Percentiles rank a stretch among this genome's conserved stretches.
Conservation (phyloP, 2,888 invertebrate genomes). For the Drosophila paramelanica region DNA sequence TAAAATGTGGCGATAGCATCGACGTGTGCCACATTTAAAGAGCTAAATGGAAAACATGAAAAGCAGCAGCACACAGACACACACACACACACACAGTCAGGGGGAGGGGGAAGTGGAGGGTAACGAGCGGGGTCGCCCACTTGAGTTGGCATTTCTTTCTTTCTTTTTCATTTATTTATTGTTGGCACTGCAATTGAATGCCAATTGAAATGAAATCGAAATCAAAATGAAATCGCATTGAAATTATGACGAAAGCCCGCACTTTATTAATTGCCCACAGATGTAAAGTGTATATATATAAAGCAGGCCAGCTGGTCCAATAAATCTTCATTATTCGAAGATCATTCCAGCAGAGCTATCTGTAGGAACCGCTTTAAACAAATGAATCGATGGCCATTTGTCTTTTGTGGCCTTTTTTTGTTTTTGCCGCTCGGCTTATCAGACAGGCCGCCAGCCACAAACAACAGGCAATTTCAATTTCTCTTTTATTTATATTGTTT, state of each 20-base stretch:
- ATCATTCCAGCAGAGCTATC: slow-evolving; percentile 6
- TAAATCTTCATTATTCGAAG: slow-evolving; percentile 11
- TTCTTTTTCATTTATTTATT: slow-evolving; percentile 20
- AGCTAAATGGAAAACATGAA: slow-evolving; percentile 65
- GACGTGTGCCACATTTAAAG: slow-evolving; percentile 76
- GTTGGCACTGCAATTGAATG: slow-evolving; percentile 71
- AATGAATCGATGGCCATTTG: slow-evolving; percentile 47
- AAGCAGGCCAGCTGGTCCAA: slow-evolving; percentile 40
- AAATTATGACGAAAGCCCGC: slow-evolving; percentile 38
- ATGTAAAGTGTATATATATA: not conserved
- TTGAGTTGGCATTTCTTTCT: slow-evolving; percentile 66
- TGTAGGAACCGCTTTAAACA: slow-evolving; percentile 36
- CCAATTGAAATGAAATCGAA: slow-evolving; percentile 65
- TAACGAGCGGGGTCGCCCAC: slow-evolving; percentile 33
- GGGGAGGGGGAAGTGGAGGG: not conserved
- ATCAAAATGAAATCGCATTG: slow-evolving; percentile 43
- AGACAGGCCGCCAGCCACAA: slow-evolving; percentile 33
- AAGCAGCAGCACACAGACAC: slow-evolving; percentile 34
- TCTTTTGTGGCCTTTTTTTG: slow-evolving; percentile 15
- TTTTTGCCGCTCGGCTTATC: slow-evolving; percentile 54
- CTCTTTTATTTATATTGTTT: slow-evolving; percentile 55
- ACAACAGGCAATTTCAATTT: slow-evolving; percentile 55
- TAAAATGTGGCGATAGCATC: slow-evolving; percentile 66
- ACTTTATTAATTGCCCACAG: slow-evolving; percentile 29
- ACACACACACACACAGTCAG: no score